Base-by-base conservation (phyloP, 2,888 invertebrate genomes). In the Pristionchus entomophagus region DNA sequence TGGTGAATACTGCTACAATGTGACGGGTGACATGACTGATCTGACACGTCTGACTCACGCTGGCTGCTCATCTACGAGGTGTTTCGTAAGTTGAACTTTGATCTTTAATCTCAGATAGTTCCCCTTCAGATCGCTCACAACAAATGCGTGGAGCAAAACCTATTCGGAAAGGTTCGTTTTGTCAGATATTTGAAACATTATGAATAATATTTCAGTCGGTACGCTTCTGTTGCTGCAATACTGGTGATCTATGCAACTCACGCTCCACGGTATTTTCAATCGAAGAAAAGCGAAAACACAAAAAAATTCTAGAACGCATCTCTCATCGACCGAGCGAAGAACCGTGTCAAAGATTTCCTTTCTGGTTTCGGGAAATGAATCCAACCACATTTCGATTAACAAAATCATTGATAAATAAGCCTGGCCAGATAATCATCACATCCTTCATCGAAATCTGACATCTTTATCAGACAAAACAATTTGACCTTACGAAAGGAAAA, bases 1-100 rank as follows among this genome's bases (percentile, higher is more conserved):
- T n/a, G 49, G 49, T n/a, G 83, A 62, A 12, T 83, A 83, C 83
- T 83, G 83, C 62, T 83, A 83, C 83, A 83, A 83, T 45, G 45
- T 83, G n/a, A 83, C 83, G 19, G 83, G 45, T 17, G 83, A 83
- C 26, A 10, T 62, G 26, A 62, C 62, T 12, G 62, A 83, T 62
- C 62, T 83, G 12, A 62, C 49, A 2, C 56, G 62, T 12, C 38
- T 83, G 26, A 59, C 59, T 17, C 83, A 83, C 38, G 83, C 83
- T 8, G 83, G 83, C 12, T 83, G 83, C 83, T 83, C 83, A 1
- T 22, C 83, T 2, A 83, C 83, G 17, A 59, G 83, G 41, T 83
- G 83, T 19, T 83, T 83, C 56, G 83, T 83, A 17, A 59, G 62
- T 45, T 26, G 2, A 80, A 12, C 5, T 65, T 29, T n/a, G 6